Evolutionary conservation across 1,140 invertebrate genomes (phyloP).

Genomic region (Agrypnia vestita): DNA sequence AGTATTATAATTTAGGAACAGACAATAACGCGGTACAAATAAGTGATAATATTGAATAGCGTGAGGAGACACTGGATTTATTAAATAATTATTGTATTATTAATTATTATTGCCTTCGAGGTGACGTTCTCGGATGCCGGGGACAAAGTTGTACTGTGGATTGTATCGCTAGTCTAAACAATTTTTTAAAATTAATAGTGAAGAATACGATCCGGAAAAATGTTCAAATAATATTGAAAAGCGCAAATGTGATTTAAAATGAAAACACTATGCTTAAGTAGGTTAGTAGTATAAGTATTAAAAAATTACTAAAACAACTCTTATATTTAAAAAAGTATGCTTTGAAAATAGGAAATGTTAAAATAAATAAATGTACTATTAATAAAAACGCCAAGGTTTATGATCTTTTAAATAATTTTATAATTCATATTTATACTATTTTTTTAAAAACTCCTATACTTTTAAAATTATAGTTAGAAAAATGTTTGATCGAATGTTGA

Average conservation of each 20-base stretch:
- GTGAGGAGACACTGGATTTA: constrained; percentile 17
- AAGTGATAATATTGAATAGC: constrained; percentile 31
- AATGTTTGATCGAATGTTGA: too few species aligned
- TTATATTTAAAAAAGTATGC: neutral
- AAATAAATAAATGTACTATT: neutral
- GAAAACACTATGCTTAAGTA: constrained; percentile 57
- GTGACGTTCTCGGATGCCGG: too few species aligned
- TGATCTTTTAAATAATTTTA: constrained; percentile 6
- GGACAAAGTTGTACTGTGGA: neutral
- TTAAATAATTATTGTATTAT: neutral
- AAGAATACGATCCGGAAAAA: constrained; percentile 3
- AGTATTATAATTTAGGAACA: constrained; percentile 18
- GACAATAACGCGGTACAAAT: constrained; percentile 31
- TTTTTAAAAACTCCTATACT: constrained; percentile 9
- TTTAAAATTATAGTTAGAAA: constrained; percentile 9
- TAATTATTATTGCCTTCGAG: neutral
- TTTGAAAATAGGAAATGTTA: constrained; percentile 12
- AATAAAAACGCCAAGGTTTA: constrained; percentile 12
- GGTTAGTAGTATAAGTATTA: neutral
- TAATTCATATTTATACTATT: neutral
- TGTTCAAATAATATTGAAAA: constrained; percentile 67
- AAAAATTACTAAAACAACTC: constrained; percentile 5
- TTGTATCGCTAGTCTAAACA: constrained; percentile 35
- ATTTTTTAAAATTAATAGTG: constrained; percentile 10
- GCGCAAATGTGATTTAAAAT: constrained; percentile 70